Conservation (phyloP, 30 jellyfish, hydroid and myxozoan species). For the Pelagia noctiluca region DNA sequence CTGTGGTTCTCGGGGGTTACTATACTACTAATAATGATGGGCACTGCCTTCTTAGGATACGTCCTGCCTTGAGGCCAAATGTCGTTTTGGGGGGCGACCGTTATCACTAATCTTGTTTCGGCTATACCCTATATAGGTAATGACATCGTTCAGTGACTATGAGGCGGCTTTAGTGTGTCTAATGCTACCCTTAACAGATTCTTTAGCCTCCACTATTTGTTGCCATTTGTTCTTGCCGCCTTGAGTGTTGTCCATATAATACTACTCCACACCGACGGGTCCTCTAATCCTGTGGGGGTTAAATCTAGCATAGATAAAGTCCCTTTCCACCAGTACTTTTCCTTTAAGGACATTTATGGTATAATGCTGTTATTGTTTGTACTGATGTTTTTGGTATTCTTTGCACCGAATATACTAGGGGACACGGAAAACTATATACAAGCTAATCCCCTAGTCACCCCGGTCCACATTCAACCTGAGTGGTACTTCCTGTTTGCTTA, state of each 20-base stretch:
- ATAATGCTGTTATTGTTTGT: background rate
- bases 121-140: slow-evolving; percentile 60
- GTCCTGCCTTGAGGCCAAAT: slow-evolving; percentile 75
- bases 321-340: slow-evolving; percentile 56
- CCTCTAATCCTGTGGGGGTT: slow-evolving; percentile 55
- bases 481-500: slow-evolving; percentile 61
- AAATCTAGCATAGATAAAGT: slow-evolving; percentile 36
- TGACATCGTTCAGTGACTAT: slow-evolving; percentile 51
- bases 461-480: slow-evolving; percentile 59
- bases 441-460: slow-evolving; percentile 68
- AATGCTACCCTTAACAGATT: slow-evolving; percentile 62
- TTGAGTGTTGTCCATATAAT: slow-evolving; percentile 26
- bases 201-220: slow-evolving; percentile 35
- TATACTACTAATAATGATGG: slow-evolving; percentile 41
- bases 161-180: slow-evolving; percentile 66
- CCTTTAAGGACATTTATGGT: slow-evolving; percentile 46
- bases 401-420: slow-evolving; percentile 35
- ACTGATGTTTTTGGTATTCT: background rate
- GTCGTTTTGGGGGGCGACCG: slow-evolving; percentile 73
- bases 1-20: slow-evolving; percentile 37
- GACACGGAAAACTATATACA: slow-evolving; percentile 56
- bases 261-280: slow-evolving; percentile 32
- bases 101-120: slow-evolving; percentile 54
- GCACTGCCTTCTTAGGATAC: slow-evolving; percentile 66
- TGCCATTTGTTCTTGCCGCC: slow-evolving; percentile 46